phyloP scores from a whole-genome alignment of 1,140 invertebrate genomes.

The Temnothorax curvispinosus region DNA sequence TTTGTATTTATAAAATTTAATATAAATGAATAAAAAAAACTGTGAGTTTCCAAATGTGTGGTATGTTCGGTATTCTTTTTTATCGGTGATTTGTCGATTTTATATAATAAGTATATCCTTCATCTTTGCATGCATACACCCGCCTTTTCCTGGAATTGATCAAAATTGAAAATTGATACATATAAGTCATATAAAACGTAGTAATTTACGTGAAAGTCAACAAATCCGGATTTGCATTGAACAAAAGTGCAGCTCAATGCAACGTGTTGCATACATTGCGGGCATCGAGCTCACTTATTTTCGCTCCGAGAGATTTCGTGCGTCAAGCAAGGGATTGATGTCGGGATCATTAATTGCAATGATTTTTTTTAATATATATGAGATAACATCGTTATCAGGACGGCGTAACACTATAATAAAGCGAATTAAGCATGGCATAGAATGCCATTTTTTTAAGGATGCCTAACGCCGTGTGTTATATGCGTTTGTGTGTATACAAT shows the following conservation, averaged over 20 bases:
- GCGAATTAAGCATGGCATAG: too few species aligned
- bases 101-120: background rate
- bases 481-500: too few species aligned
- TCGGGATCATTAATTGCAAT: too few species aligned
- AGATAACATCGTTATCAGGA: too few species aligned
- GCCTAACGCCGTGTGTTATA: too few species aligned
- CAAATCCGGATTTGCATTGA: background rate
- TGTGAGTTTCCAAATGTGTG: conserved; percentile 7
- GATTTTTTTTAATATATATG: too few species aligned
- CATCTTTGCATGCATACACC: background rate
- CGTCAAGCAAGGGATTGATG: too few species aligned
- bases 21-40: conserved; percentile 55
- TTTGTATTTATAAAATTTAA: conserved; percentile 62
- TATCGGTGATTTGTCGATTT: background rate
- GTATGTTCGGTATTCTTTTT: background rate
- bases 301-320: background rate
- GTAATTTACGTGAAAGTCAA: background rate
- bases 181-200: background rate
- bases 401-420: too few species aligned
- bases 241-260: background rate
- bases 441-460: too few species aligned
- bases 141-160: background rate
- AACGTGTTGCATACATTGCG: conserved; percentile 8
- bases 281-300: conserved; percentile 28
- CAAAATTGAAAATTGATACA: too few species aligned